Evolutionary conservation across 2,113 vertebrate species (phyloP), one percentile per base, ranked within the genome.

Genomic region (Cynocephalus volans): DNA sequence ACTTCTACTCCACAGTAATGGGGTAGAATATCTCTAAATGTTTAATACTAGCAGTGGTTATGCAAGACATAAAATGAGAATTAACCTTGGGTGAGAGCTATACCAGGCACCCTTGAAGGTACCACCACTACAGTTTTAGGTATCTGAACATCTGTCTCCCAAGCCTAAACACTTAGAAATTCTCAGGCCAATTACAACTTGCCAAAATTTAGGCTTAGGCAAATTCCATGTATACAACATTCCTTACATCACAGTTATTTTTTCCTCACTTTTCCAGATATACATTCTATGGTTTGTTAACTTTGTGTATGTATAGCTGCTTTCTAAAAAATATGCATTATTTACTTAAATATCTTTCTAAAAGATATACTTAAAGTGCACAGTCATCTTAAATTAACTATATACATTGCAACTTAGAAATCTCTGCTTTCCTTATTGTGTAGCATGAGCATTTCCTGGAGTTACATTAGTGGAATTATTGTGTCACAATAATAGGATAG

Each of bases 281-380:
- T 7, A 36, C 45, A 54, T 85, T 88, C 18, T 72, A n/a, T 45
- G 5, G 9, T 64, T 90, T 90, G 24, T 80, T 23, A 95, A 88
- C 65, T 41, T 41, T 33, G 8, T 33, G 5, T 31, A 15, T 54
- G 21, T 6, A 48, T 31, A 64, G 52, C 24, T 94, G 10, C 26
- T 95, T 83, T 90, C 14, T 69, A 83, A 96, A 96, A 52, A 5
- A 41, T 24, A 52, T 83, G 41, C 21, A 18, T 72, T 84, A 62
- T 62, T 73, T 69, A 70, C 13, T 72, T 84, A 10, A 26, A 92
- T 84, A 52, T 72, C 8, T 31, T 45, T 41, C 14, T 70, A 60
- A 62, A 28, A 33, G 58, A 41, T 45, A 31, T 33, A 28, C 33
- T 92, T 70, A 75, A 89, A 64, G 41, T 77, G 5, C 8, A 50